Base-by-base conservation (phyloP, 2,113 vertebrate species). In the Seriola rivoliana region DNA sequence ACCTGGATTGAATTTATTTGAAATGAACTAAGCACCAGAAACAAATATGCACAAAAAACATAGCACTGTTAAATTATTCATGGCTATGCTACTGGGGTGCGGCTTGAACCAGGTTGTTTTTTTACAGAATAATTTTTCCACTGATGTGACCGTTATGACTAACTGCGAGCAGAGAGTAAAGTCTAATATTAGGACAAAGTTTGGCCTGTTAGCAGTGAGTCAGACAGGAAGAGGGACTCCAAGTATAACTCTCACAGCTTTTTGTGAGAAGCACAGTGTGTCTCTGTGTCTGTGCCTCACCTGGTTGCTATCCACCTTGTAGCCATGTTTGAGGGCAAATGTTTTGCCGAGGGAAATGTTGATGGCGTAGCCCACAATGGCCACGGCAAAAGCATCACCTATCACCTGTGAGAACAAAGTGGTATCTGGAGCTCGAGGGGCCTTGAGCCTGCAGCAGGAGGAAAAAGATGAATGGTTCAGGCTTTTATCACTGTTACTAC, bases 301-400 rank as follows among this genome's bases (percentile, higher is more conserved):
- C 97, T 99, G 98, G 91, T 97, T 99, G 93, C 96, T 98, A 82
- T 99, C 96, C 90, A 99, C 97, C 59, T 96, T 96, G 95, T 99
- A 99, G 75, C 97, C 97, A 0, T 99, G 94, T 92, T 96, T 97
- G 67, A 98, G 94, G 52, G 95, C 97, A 85, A 99, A 99, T 52
- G 97, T 99, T 94, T 99, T 99, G 54, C 97, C 97, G 68, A 99
- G 86, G 0, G 98, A 99, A 90, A 99, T 97, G 87, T 92, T 96
- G 62, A 99, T 97, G 93, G 97, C 97, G 0, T 97, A 99, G 54
- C 96, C 95, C 23, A 99, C 97, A 36, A 99, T 95, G 0, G 97
- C 97, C 0, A 99, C 91, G 63, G 97, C 95, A 8, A 99, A 97
- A 32, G 98, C 97, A 0, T 97, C 97, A 5, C 96, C 97, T 0